Evolutionary conservation across 1,140 invertebrate species (phyloP), one percentile per base, ranked within the genome.

Genomic region (Drosophila melanica): DNA sequence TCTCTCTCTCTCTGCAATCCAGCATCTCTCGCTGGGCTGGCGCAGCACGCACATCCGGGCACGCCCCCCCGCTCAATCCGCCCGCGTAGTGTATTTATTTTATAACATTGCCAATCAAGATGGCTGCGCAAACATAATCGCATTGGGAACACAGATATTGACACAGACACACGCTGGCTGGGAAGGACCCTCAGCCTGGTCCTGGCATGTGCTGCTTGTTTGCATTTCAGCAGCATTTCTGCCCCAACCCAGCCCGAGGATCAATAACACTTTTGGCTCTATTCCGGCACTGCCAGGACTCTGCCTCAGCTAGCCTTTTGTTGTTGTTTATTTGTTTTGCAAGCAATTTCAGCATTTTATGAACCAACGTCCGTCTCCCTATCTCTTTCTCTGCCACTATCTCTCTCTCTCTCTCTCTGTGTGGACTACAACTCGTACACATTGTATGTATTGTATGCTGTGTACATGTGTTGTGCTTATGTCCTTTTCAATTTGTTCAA

Each of bases 21-120:
- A 63, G 16, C 72, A 48, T 33, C 50, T 18, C 12, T 16, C 27
- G 35, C 48, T 45, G 14, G 33, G 42, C 18, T 47, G 57, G 42
- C 55, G 62, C 67, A 67, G 65, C 78, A 80, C 57, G 77, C 76
- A 68, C 59, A 68, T 85, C 82, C 81, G 79, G 82, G 79, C 64
- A 62, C 59, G 54, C 44, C 51, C 18, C 30, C 63, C 41, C 11
- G 42, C 44, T 14, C 55, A 35, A 16, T 41, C 44, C 79, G 57
- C 59, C 59, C 80, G 77, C 80, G 69, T 74, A 81, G 74, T 79
- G 85, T 91, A 91, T 91, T 91, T 91, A 91, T 91, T 91, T 91
- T 91, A 91, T 91, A 91, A 90, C 85, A 91, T 91, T 91, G 90
- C 85, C 90, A 91, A 91, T 91, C 85, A 90, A 91, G 90, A 91